Conservation (phyloP, 2,888 invertebrate species). For the Dynastes hyllus region DNA sequence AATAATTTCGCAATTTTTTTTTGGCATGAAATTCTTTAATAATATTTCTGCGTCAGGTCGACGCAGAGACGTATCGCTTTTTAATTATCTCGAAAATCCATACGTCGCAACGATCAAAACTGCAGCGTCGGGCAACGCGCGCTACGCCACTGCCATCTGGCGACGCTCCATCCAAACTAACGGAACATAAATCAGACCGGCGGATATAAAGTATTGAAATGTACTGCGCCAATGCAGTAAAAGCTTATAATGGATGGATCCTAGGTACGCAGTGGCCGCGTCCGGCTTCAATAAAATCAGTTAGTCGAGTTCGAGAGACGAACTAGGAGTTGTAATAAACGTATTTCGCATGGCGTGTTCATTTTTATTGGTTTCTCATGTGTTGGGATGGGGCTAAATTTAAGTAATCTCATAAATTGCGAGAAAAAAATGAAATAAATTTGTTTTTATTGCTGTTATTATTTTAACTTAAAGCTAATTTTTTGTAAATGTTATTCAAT, state of each 20-base stretch:
- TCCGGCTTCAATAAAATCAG: constrained; percentile 27
- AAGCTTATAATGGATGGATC: constrained; percentile 53
- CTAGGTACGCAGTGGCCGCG: constrained; percentile 13
- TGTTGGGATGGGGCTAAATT: no score
- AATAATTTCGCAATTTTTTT: no score
- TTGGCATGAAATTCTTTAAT: no score
- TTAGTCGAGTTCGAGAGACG: constrained; percentile 1
- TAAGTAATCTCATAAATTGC: no score
- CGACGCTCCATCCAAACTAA: constrained; percentile 38
- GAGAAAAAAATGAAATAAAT: no score
- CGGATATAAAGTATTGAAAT: constrained; percentile 52
- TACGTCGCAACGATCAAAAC: constrained; percentile 3
- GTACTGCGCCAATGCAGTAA: constrained; percentile 54
- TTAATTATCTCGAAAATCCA: constrained; percentile 5
- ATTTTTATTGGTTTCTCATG: no score
- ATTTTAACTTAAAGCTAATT: no score
- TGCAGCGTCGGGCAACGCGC: not conserved
- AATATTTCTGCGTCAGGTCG: no score
- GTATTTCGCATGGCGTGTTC: no score
- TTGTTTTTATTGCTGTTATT: no score
- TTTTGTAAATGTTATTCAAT: no score
- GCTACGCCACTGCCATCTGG: constrained; percentile 30
- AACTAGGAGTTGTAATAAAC: no score
- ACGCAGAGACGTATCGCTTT: not conserved
- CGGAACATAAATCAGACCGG: constrained; percentile 48